Conservation (phyloP, 2,888 invertebrate species). For the Terebella lapidaria region DNA sequence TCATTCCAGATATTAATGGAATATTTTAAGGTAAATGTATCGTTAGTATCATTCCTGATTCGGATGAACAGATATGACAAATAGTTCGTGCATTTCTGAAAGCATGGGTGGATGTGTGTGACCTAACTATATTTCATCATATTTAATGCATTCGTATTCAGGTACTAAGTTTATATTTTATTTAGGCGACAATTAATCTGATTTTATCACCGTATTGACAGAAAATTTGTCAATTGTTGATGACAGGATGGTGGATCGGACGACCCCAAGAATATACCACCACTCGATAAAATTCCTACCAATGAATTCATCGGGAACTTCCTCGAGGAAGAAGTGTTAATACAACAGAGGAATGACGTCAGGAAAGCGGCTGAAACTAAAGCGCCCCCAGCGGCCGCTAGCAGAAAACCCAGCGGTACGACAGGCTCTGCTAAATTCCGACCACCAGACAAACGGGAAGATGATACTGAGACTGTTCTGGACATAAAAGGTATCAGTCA, state of each 20-base stretch:
- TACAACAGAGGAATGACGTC: background rate
- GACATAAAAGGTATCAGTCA: slow-evolving; percentile 32
- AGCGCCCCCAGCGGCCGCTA: background rate
- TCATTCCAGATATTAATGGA: background rate
- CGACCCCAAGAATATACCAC: too few species aligned
- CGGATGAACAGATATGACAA: too few species aligned
- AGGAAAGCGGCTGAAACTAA: background rate
- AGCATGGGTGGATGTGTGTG: too few species aligned
- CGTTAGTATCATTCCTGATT: too few species aligned
- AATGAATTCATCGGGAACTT: slow-evolving; percentile 22
- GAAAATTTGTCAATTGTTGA: too few species aligned
- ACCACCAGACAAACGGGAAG: slow-evolving; percentile 18
- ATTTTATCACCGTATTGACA: too few species aligned
- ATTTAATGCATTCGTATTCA: too few species aligned
- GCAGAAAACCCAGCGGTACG: background rate
- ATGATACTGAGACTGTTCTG: slow-evolving; percentile 37
- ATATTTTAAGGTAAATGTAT: background rate
- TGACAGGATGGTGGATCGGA: too few species aligned
- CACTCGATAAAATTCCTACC: slow-evolving; percentile 19
- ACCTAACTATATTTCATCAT: too few species aligned
- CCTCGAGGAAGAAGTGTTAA: slow-evolving; percentile 16
- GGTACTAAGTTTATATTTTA: too few species aligned
- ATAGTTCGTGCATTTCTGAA: too few species aligned
- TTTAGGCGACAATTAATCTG: too few species aligned
- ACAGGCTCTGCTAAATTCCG: background rate